Conservation (phyloP, 2,797 vertebrate species). For the Serranus cabrilla region DNA sequence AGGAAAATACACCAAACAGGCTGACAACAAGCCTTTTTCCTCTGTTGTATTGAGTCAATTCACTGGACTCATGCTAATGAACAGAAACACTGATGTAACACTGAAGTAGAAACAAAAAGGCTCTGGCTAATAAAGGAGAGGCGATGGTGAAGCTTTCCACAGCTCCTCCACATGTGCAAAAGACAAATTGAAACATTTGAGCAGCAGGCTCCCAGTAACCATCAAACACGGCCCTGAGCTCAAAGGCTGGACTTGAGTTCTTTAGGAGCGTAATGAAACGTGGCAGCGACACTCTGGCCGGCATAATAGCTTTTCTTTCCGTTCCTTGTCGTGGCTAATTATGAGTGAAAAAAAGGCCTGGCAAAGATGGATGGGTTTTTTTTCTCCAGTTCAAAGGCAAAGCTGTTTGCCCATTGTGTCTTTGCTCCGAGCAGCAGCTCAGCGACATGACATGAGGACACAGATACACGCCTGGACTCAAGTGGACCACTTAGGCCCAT, state of each 20-base stretch:
- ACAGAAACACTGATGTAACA: neutral
- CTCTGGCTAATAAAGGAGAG: neutral
- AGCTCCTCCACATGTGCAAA: neutral
- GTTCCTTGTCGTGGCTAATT: slow-evolving; percentile 60
- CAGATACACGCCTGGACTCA: slow-evolving; percentile 47
- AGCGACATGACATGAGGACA: slow-evolving; percentile 48
- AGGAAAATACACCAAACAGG: slow-evolving; percentile 17
- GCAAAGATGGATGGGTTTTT: slow-evolving; percentile 56
- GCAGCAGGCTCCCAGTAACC: slow-evolving; percentile 13
- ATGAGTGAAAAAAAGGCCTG: slow-evolving; percentile 47
- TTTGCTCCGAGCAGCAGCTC: slow-evolving; percentile 31
- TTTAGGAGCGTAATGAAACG: slow-evolving; percentile 55
- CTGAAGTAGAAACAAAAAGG: neutral
- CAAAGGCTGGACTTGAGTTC: slow-evolving; percentile 38
- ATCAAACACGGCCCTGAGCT: slow-evolving; percentile 39
- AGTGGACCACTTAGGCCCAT: slow-evolving; percentile 58
- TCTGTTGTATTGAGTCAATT: neutral
- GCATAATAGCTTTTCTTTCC: slow-evolving; percentile 47
- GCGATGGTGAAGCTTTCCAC: neutral
- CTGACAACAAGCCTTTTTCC: neutral
- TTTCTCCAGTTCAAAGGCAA: slow-evolving; percentile 55
- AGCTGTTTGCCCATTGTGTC: slow-evolving; percentile 47
- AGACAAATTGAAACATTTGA: slow-evolving; percentile 25
- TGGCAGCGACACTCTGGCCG: slow-evolving; percentile 37
- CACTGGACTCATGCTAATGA: neutral